Evolutionary conservation across 37 sponge, comb jelly and placozoan species (phyloP).

Genomic region (Eunapius fragilis): DNA sequence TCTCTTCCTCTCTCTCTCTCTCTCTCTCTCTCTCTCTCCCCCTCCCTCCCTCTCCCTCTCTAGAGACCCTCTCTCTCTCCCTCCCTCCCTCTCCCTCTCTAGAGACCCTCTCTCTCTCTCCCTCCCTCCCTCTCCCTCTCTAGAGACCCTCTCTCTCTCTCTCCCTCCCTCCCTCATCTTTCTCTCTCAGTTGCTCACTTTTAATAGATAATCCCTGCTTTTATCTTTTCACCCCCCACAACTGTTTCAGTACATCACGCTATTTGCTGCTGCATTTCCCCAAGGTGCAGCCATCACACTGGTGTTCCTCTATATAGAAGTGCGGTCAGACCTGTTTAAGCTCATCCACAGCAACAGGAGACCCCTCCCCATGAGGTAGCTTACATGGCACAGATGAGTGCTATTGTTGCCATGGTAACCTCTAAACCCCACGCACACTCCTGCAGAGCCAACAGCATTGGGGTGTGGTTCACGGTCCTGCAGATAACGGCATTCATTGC

Average conservation of each 20-base stretch:
- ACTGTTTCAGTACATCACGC: constrained; percentile 72
- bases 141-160: neutral
- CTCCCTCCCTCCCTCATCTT: neutral
- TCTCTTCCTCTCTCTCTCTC: neutral
- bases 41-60: neutral
- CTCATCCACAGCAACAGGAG: constrained; percentile 65
- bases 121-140: neutral
- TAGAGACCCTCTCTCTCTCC: too few species aligned
- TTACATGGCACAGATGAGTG: neutral
- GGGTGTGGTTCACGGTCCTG: constrained; percentile 88
- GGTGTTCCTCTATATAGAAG: constrained; percentile 75
- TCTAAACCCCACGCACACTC: neutral
- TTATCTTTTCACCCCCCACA: neutral
- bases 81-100: neutral
- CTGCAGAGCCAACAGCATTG: constrained; percentile 59
- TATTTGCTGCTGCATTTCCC: constrained; percentile 90
- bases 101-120: neutral
- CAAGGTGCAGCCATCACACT: constrained; percentile 71
- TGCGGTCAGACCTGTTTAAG: constrained; percentile 79
- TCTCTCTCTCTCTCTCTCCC: neutral
- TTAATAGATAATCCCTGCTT: neutral
- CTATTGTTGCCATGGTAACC: neutral
- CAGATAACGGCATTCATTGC: constrained; percentile 66
- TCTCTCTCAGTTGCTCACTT: too few species aligned
- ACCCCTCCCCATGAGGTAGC: constrained; percentile 62